A percentile compares a stretch with the other conserved stretches of the same genome.
Evolutionary conservation across 1,140 invertebrate species (phyloP).

Genomic region (Brachionus asplanchnoidis): DNA sequence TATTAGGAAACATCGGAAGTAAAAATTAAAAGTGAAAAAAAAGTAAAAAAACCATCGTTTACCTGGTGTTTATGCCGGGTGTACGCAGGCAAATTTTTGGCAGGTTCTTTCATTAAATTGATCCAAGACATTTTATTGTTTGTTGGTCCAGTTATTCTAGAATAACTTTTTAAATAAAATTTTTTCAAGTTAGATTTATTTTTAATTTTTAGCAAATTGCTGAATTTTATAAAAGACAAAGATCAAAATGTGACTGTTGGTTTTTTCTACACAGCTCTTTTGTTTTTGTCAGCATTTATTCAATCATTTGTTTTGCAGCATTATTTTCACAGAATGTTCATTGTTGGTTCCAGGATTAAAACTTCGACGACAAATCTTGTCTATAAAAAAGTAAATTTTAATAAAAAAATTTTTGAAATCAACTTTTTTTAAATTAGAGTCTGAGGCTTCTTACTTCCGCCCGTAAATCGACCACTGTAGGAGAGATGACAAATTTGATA

Average conservation of each 20-base stretch:
- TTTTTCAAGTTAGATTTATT: neutral
- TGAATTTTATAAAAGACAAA: slow-evolving; percentile 30
- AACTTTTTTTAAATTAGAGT: slow-evolving; percentile 53
- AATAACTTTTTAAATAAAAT: neutral
- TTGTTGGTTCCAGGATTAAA: slow-evolving; percentile 81
- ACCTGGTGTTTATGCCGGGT: neutral
- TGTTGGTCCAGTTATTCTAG: slow-evolving; percentile 9
- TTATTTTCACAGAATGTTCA: slow-evolving; percentile 54
- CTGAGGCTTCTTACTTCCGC: slow-evolving; percentile 47
- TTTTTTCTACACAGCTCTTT: slow-evolving; percentile 69
- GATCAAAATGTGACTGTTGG: slow-evolving; percentile 65
- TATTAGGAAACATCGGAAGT: neutral
- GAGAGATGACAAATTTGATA: slow-evolving; percentile 64
- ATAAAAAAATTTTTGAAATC: neutral
- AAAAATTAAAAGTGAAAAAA: neutral
- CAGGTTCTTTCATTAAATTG: slow-evolving; percentile 40
- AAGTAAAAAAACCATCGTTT: slow-evolving; percentile 26
- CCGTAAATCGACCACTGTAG: slow-evolving; percentile 58
- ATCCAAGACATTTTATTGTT: slow-evolving; percentile 40
- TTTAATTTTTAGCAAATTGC: neutral
- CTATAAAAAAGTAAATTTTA: slow-evolving; percentile 62
- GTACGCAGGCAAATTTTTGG: slow-evolving; percentile 32
- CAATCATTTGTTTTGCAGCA: slow-evolving; percentile 75
- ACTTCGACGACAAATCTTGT: slow-evolving; percentile 85
- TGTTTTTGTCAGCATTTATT: slow-evolving; percentile 74